Evolutionary conservation across 2,797 vertebrate species (phyloP).

Genomic region (Picus viridis): DNA sequence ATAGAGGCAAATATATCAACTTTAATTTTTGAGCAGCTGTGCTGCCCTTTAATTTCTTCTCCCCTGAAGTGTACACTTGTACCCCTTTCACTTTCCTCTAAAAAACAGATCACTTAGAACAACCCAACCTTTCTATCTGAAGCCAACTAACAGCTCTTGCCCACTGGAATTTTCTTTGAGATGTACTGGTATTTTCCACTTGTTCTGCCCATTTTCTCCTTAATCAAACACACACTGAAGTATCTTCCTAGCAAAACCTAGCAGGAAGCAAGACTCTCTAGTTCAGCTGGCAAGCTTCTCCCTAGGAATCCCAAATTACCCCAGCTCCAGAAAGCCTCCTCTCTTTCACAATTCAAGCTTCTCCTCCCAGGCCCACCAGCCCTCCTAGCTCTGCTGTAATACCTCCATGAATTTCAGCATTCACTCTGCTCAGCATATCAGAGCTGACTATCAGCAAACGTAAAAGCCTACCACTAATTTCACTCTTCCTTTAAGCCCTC

Average conservation of each 20-base stretch:
- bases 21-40: slow-evolving; percentile 39
- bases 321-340: neutral
- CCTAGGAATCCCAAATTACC: neutral
- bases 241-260: slow-evolving; percentile 25
- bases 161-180: slow-evolving; percentile 32
- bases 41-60: slow-evolving; percentile 21
- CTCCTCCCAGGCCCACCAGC: neutral
- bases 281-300: neutral
- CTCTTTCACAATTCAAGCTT: neutral
- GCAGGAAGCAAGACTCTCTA: neutral
- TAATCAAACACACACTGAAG: slow-evolving; percentile 39
- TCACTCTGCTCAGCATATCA: neutral
- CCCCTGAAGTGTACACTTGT: slow-evolving; percentile 6
- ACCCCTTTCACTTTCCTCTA: neutral
- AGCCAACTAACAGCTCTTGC: slow-evolving; percentile 37
- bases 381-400: neutral
- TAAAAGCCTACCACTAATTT: neutral
- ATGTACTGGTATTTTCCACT: slow-evolving; percentile 53
- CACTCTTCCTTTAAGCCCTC: neutral
- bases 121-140: neutral
- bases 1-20: slow-evolving; percentile 50
- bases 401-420: neutral
- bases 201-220: slow-evolving; percentile 36
- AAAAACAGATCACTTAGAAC: neutral
- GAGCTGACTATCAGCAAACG: neutral